Conservation (phyloP, 2,113 vertebrate species). For the Corythornis vintsioides region DNA sequence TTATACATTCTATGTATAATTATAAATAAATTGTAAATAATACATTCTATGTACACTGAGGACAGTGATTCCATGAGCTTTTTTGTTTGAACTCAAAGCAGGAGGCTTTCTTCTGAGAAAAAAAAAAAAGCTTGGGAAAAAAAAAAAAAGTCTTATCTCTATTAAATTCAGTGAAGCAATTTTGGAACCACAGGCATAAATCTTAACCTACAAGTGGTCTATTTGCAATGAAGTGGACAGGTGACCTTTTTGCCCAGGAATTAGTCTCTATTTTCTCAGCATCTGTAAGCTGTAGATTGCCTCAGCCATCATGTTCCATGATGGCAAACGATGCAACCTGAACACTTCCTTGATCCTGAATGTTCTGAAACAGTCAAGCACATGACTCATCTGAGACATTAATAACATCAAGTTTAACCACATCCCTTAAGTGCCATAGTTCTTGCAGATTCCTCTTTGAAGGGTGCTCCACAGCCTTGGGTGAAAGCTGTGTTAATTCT, state of each 20-base stretch:
- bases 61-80: neutral
- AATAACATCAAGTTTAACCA: neutral
- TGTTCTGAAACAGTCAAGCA: neutral
- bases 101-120: neutral
- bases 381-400: neutral
- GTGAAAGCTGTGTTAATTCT: neutral
- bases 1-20: neutral
- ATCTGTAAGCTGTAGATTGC: neutral
- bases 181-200: neutral
- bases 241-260: neutral
- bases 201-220: neutral
- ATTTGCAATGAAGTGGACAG: neutral
- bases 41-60: neutral
- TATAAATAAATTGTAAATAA: no score
- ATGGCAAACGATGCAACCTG: neutral
- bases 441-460: neutral
- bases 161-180: neutral
- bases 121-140: neutral
- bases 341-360: neutral
- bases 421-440: neutral
- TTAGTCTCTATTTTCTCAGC: neutral
- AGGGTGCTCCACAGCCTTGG: neutral
- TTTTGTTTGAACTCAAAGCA: neutral
- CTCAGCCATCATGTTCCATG: neutral
- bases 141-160: neutral